phyloP scores from a whole-genome alignment of 1,140 invertebrate genomes.

The Hesperophylax magnus region DNA sequence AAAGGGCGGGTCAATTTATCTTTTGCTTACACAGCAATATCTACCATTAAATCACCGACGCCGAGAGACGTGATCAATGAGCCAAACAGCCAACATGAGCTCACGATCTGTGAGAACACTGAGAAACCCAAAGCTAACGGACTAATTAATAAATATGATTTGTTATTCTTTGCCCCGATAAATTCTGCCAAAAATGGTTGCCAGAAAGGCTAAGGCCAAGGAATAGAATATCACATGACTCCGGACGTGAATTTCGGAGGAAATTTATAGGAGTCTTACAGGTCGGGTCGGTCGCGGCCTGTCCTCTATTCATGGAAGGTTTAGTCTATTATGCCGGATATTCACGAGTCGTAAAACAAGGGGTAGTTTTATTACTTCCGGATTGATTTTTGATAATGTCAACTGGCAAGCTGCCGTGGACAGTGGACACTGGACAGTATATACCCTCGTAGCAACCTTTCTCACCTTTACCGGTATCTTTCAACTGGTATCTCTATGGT shows the following conservation, averaged over 20 bases:
- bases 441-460: too few relatives aligned
- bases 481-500: too few relatives aligned
- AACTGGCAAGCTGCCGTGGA: background rate
- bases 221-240: background rate
- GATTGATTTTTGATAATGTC: slow-evolving; percentile 25
- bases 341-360: slow-evolving; percentile 32
- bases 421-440: too few relatives aligned
- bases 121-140: background rate
- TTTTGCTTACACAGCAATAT: background rate
- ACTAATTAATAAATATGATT: slow-evolving; percentile 23
- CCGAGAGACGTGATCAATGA: slow-evolving; percentile 3
- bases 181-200: slow-evolving; percentile 22
- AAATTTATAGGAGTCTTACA: background rate
- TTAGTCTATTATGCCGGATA: background rate
- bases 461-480: too few relatives aligned
- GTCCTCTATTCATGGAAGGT: background rate
- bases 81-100: background rate
- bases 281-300: background rate
- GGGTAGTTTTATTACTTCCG: slow-evolving; percentile 15
- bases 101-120: background rate
- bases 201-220: background rate
- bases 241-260: background rate
- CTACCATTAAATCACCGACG: background rate
- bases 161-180: slow-evolving; percentile 3
- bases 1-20: background rate